Conservation (phyloP, 1,140 invertebrate species). For the Chironomus striatipennis region DNA sequence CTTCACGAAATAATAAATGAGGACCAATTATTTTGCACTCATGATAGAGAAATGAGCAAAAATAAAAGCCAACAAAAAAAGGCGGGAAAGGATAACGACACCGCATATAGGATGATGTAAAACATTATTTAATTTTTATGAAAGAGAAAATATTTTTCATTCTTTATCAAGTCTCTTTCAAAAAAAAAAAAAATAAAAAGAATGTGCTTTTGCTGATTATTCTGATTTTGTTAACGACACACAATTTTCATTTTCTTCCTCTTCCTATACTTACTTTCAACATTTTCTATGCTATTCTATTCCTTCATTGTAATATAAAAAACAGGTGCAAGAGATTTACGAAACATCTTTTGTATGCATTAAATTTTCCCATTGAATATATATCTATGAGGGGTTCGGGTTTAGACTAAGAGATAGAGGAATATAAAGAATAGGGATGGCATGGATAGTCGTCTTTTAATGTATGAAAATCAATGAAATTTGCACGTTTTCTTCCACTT, state of each 20-base stretch:
- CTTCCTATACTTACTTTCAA: too few relatives aligned
- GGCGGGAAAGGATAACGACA: background rate
- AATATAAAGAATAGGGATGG: background rate
- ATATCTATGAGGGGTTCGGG: background rate
- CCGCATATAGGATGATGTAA: constrained; percentile 6
- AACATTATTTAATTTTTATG: background rate
- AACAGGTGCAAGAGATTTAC: constrained; percentile 11
- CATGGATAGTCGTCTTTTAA: background rate
- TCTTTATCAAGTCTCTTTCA: background rate
- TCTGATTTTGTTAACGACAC: constrained; percentile 10
- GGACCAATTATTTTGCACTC: background rate
- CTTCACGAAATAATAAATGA: background rate
- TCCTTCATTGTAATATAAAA: background rate
- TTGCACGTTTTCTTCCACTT: too few relatives aligned
- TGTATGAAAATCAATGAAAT: too few relatives aligned
- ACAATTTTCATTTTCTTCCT: background rate
- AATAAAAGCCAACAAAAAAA: too few relatives aligned
- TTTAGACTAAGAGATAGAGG: background rate
- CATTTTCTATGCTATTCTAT: too few relatives aligned
- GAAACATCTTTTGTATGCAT: constrained; percentile 1
- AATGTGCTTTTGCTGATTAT: constrained; percentile 13
- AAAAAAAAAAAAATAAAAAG: background rate
- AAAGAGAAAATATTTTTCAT: background rate
- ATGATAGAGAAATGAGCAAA: too few relatives aligned
- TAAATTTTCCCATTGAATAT: constrained; percentile 3